These are phyloP conservation scores for Grallaria varia DNA, from an alignment of 2,113 vertebrate species.

Conservation along the genomic window DNA sequence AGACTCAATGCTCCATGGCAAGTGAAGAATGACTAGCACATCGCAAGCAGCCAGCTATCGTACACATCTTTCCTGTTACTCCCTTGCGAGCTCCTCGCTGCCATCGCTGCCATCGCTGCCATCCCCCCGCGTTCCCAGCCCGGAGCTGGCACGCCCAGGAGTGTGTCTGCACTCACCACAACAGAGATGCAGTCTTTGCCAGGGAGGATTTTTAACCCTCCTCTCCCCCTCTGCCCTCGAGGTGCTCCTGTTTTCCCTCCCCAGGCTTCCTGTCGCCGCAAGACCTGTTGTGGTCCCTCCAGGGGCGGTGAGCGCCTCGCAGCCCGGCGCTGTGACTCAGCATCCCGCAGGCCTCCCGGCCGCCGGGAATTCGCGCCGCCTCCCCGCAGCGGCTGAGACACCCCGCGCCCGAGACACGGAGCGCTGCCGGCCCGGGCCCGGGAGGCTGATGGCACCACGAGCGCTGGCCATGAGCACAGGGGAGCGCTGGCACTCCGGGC, in stretches of 20 bases:
- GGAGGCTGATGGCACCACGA: too few relatives aligned
- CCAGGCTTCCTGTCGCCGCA: background rate
- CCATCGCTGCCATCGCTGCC: background rate
- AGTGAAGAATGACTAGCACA: background rate
- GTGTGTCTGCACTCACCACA: background rate
- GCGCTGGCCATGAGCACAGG: too few relatives aligned
- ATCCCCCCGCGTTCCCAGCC: background rate
- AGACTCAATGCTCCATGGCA: background rate
- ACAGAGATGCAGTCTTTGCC: background rate
- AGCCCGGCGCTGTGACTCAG: slow-evolving; percentile 40
- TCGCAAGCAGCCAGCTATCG: background rate
- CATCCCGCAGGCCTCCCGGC: background rate
- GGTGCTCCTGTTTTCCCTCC: background rate
- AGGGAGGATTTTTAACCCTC: background rate
- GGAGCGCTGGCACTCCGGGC: too few relatives aligned
- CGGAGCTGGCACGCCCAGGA: background rate
- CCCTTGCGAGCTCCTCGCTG: background rate
- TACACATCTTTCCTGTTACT: background rate
- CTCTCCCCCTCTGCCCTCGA: background rate
- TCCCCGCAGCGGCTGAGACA: too few relatives aligned
- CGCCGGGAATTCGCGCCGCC: too few relatives aligned
- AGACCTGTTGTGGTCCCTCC: background rate
- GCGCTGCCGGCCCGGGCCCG: too few relatives aligned
- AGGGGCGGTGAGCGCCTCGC: background rate
- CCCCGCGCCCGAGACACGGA: too few relatives aligned